Base-by-base conservation (phyloP, 2,888 invertebrate species). In the Mimachlamys varia region DNA sequence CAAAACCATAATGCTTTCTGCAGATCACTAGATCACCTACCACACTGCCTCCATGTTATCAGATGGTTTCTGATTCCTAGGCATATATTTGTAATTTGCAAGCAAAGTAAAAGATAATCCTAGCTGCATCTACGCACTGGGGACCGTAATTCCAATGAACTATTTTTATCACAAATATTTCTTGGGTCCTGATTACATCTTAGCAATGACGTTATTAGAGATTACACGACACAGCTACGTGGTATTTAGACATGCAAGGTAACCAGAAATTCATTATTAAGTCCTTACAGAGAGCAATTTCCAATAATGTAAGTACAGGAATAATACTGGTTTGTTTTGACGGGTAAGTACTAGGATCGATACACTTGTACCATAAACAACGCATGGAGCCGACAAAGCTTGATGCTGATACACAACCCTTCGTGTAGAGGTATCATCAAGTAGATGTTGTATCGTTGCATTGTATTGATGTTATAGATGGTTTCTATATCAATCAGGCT, bases 91-190 rank as follows among this genome's bases (percentile, higher is more conserved):
- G 62, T 22, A 7, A 62, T 76, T 76, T 76, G 76, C 76, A 76
- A 76, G 76, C 76, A 76, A 62, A 76, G 33, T 76, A 76, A 33
- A 76, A 76, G 27, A 76, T 76, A 76, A 76, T 76, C 76, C 27
- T 33, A 33, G 10, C 33, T 76, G 27, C 2, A 76, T 76, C 76
- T 76, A 27, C 33, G 33, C 27, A 27, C 12, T 33, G 33, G 76
- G 15, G 33, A 76, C 76, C 27, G 13, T 76, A 7, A 62, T 76
- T 33, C 76, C 76, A 10, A 27, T 27, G 76, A 27, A 33, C 76
- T 76, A 76, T 76, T 33, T 76, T 76, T 76, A 76, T 76, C 76
- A 76, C 76, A 76, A 33, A 76, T 76, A 7, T 76, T 76, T 76
- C 76, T 33, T 27, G 33, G n/a, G 33, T 27, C 12, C 12, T 76